Base-by-base conservation (phyloP, 2,113 vertebrate genomes). In the Hippocampus abdominalis region DNA sequence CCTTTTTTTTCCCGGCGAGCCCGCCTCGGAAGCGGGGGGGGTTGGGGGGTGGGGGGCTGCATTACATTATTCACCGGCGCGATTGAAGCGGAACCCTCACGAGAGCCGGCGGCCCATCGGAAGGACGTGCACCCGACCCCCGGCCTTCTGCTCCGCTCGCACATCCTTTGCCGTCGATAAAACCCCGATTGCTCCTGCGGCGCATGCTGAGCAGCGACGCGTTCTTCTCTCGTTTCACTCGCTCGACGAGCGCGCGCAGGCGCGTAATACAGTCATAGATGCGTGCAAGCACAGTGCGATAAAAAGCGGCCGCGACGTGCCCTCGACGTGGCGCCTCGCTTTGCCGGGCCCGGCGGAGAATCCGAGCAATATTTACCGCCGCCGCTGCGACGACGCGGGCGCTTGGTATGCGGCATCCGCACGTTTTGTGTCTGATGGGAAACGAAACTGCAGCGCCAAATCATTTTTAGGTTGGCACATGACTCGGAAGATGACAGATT, bases 71-170 rank as follows among this genome's bases (percentile, higher is more conserved):
- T 83, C 81, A 86, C 78, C 48, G 67, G 67, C 39, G 18, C 39
- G 66, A 63, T 83, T 79, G 67, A 80, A 82, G 78, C 72, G 46
- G 65, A 74, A 69, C 27, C 62, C 74, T 70, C 80, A 3, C 46
- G 76, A 79, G 63, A 64, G 42, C 27, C 61, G 32, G 39, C 29
- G 32, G 36, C 39, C 57, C 71, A 8, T 69, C n/a, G 27, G 71
- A 75, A 36, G 79, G 70, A 60, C 75, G 82, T 76, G 71, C 73
- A 74, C 71, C 79, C 72, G 70, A 84, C 82, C 76, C 46, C 76
- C 46, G 78, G 75, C 84, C 79, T 82, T 81, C 82, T 77, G 76
- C 70, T 80, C 82, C 72, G 76, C 70, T 77, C 66, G 62, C 86
- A 80, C 82, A 64, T 77, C 76, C 74, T 70, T 75, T 44, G 5